Evolutionary conservation across 2,888 invertebrate species (phyloP).

Genomic region (Scaptomyza parva): DNA sequence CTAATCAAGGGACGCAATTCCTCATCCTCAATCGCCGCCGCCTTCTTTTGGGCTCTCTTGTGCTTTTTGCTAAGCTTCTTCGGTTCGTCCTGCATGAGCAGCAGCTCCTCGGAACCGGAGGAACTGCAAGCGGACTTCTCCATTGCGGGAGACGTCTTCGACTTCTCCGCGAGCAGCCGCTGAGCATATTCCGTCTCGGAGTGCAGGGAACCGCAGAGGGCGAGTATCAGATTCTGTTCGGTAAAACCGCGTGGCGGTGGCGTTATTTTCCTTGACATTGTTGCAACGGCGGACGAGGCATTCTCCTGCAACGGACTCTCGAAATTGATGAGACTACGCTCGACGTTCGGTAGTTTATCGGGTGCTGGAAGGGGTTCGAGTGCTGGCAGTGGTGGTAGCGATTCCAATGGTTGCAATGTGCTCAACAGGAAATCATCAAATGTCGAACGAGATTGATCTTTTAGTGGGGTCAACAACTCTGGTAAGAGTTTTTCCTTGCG

Average conservation of each 20-base stretch:
- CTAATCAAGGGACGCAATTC: constrained; percentile 84
- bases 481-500: constrained; percentile 33
- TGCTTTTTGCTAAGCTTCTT: constrained; percentile 80
- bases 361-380: constrained; percentile 73
- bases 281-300: too few species aligned
- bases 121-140: constrained; percentile 76
- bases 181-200: constrained; percentile 78
- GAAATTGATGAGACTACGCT: constrained; percentile 82
- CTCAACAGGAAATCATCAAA: constrained; percentile 71
- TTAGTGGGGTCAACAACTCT: background rate
- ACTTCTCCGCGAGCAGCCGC: constrained; percentile 9
- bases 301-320: constrained; percentile 83
- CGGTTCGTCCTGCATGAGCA: constrained; percentile 67
- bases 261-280: constrained; percentile 64
- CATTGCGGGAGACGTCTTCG: constrained; percentile 9
- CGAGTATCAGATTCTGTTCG: constrained; percentile 82
- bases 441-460: constrained; percentile 26
- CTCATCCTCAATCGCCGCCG: constrained; percentile 77
- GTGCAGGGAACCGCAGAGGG: constrained; percentile 84
- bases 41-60: constrained; percentile 68
- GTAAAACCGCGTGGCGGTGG: constrained; percentile 76
- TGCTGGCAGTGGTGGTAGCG: constrained; percentile 74
- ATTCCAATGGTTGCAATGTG: constrained; percentile 60
- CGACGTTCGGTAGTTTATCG: constrained; percentile 11
- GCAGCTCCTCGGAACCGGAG: constrained; percentile 74